Base-by-base conservation (phyloP, 2,888 invertebrate genomes). In the Volucella inflata region DNA sequence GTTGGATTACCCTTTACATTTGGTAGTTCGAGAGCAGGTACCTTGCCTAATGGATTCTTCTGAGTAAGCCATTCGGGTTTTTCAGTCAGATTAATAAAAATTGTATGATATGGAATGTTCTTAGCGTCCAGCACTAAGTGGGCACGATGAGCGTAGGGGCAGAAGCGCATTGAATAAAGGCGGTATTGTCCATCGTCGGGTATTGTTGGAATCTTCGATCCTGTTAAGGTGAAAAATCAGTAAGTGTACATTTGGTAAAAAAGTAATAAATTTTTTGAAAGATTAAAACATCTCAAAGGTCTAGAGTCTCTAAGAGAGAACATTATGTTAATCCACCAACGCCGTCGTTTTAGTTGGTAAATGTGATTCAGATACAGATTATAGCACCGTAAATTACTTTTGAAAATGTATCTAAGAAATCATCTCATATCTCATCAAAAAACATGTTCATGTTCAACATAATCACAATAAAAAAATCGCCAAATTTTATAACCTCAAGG, bases 31-130 rank as follows among this genome's bases (percentile, higher is more conserved):
- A 97, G 90, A 1, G 96, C 95, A 9, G 97, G 97, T 36, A 97
- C 96, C 90, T 96, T 95, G 83, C 95, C 94, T 68, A 94, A 90
- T 0, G 94, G 93, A 89, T 94, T 95, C 89, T 95, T 95, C 6
- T 94, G 94, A n/a, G 94, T 91, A 12, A 95, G 93, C 97, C 97
- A 97, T 88, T 96, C 96, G 0, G 97, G 97, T 90, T 97, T 97
- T 65, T 95, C 93, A 17, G 94, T 94, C 87, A 96, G 91, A 92
- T 96, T 95, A 17, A 96, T 94, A 89, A 95, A 95, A 44, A 97
- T 94, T 14, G 94, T 93, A 89, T 97, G 96, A 89, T 96, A 95
- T 92, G 95, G 94, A 88, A 97, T 93, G 88, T 95, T 95, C 91
- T 97, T 97, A 11, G 96, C 96, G 88, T 96, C 95, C 74, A 97